Conservation (phyloP, 1,140 invertebrate species). For the Drosophila varians region DNA sequence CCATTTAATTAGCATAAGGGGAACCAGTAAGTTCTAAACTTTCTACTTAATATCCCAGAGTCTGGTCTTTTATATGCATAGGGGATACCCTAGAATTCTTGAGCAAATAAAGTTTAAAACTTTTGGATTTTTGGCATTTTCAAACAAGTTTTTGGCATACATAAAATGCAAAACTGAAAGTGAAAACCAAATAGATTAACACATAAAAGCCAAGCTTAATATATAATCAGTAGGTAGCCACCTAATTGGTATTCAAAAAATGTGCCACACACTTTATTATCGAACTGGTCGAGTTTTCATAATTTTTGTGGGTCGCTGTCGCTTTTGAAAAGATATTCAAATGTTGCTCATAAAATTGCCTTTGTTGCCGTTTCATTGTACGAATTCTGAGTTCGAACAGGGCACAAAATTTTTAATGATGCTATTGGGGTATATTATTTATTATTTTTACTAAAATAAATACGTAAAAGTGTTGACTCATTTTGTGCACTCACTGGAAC, state of each 20-base stretch:
- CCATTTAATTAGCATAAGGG: constrained; percentile 21
- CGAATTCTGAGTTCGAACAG: constrained; percentile 2
- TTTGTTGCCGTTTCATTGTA: background rate
- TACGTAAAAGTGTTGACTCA: constrained; percentile 30
- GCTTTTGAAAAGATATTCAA: constrained; percentile 30
- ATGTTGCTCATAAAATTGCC: constrained; percentile 17
- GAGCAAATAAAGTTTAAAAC: background rate
- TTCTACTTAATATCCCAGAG: background rate
- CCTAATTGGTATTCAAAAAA: constrained; percentile 35
- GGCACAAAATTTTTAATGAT: constrained; percentile 2
- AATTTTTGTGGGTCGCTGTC: constrained; percentile 21
- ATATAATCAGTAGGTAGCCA: background rate
- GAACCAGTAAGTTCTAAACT: background rate
- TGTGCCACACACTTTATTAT: constrained; percentile 13
- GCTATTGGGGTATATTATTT: background rate
- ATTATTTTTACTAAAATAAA: constrained; percentile 30
- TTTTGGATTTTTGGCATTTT: too few species aligned
- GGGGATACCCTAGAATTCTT: too few species aligned
- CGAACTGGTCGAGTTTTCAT: constrained; percentile 34
- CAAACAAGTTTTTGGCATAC: too few species aligned
- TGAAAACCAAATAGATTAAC: constrained; percentile 11
- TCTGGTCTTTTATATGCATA: too few species aligned
- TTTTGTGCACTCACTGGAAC: constrained; percentile 27
- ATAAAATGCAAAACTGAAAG: constrained; percentile 20
- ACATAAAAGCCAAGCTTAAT: background rate